Evolutionary conservation across 2,113 vertebrate genomes (phyloP).

Genomic region (Brienomyrus brachyistius): DNA sequence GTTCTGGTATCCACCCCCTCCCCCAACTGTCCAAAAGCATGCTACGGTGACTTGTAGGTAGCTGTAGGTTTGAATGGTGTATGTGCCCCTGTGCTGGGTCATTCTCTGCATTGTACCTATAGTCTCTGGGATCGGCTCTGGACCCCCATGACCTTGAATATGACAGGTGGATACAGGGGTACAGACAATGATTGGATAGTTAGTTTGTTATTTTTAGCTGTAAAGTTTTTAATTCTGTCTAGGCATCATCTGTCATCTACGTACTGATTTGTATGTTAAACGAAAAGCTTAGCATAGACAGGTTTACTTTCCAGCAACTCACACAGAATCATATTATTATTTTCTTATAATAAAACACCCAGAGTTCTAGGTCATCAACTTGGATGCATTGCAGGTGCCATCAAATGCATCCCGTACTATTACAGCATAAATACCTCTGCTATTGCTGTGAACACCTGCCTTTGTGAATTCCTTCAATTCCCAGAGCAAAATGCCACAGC

Average conservation of each 20-base stretch:
- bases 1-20: neutral
- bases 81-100: neutral
- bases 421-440: neutral
- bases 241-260: neutral
- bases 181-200: neutral
- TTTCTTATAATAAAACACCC: neutral
- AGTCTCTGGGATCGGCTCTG: neutral
- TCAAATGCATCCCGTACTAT: neutral
- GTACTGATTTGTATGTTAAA: neutral
- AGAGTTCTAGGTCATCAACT: neutral
- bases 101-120: neutral
- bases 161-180: neutral
- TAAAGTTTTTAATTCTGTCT: neutral
- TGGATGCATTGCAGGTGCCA: neutral
- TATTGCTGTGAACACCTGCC: neutral
- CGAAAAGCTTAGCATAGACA: neutral
- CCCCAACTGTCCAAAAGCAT: neutral
- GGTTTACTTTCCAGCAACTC: neutral
- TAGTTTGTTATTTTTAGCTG: neutral
- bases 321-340: neutral
- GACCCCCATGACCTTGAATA: neutral
- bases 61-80: neutral
- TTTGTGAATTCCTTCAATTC: neutral
- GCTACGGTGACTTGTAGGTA: neutral
- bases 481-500: neutral